Conservation (phyloP, 1,140 invertebrate genomes). For the Anoplophora glabripennis region DNA sequence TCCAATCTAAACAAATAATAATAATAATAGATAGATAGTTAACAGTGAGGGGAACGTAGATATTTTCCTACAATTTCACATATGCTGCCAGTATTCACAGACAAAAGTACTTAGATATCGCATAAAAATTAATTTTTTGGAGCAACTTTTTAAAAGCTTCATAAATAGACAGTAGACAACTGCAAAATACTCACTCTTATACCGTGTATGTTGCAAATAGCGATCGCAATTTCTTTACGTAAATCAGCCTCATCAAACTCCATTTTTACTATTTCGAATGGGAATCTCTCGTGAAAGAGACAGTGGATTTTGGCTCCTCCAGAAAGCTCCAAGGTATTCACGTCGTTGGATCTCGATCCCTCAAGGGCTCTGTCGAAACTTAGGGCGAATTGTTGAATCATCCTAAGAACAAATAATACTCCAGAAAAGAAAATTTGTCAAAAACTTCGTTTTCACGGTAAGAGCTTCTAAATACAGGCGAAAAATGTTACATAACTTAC, state of each 20-base stretch:
- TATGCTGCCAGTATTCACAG: no score
- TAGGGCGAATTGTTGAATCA: constrained; percentile 96
- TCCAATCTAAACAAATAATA: constrained; percentile 69
- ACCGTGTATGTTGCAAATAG: constrained; percentile 99
- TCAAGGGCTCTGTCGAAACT: constrained; percentile 99
- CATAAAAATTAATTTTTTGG: not conserved
- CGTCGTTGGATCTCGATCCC: constrained; percentile 88
- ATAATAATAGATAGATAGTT: no score
- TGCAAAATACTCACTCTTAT: constrained; percentile 56
- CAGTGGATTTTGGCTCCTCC: constrained; percentile 99
- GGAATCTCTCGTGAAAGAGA: constrained; percentile 97
- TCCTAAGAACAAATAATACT: no score
- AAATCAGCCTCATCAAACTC: constrained; percentile 99
- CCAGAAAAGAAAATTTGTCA: no score
- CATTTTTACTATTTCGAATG: constrained; percentile 99
- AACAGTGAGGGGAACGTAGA: no score
- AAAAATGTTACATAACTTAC: no score
- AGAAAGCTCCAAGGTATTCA: constrained; percentile 95
- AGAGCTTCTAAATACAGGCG: no score
- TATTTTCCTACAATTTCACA: no score
- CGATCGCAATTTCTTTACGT: constrained; percentile 95
- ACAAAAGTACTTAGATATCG: no score
- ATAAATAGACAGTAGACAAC: not conserved
- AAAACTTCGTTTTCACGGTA: no score
- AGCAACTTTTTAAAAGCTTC: not conserved